Base-by-base conservation (phyloP, 37 sponge, comb jelly and placozoan species). In the Amphimedon queenslandica region DNA sequence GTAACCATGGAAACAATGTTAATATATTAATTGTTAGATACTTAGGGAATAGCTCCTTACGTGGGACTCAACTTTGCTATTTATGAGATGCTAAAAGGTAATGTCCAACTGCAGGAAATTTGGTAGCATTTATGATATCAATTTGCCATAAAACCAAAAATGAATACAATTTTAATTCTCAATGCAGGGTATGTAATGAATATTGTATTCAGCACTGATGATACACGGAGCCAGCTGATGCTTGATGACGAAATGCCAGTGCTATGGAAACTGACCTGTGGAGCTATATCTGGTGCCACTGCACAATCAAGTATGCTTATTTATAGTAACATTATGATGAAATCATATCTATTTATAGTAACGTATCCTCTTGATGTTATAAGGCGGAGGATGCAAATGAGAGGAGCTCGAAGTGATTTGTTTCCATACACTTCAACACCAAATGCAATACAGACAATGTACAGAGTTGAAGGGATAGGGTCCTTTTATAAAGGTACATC, bases 351-450 rank as follows among this genome's bases (percentile, higher is more conserved):
- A 47, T 30, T 35, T 57, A 31, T 51, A 84, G 85, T 84, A 0
- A 84, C 84, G 42, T 89, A 83, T 67, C 90, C 90, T 2, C 81
- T 89, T 55, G 90, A 89, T 70, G 90, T 89, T 4, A 55, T 89
- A 6, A 56, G 90, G 31, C 66, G 90, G 18, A 41, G 90, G 18
- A 89, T 84, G 85, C 90, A 89, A 37, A 89, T 89, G 90, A 84
- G 64, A 29, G 90, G 85, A 0, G 32, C 65, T 13, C 30, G 63
- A 38, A 37, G 30, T 0, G 38, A 74, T 0, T 10, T 0, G 21
- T 89, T 84, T 58, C 73, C 75, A 42, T 89, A 89, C 64, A 42
- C 25, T 24, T 78, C 67, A 21, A 80, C 90, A 5, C 25, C 66
- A 20, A 64, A 89, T 63, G 90, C 90, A 20, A 1, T 89, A 24